Base-by-base conservation (phyloP, 2,888 invertebrate species). In the Cyrtodaria siliqua region DNA sequence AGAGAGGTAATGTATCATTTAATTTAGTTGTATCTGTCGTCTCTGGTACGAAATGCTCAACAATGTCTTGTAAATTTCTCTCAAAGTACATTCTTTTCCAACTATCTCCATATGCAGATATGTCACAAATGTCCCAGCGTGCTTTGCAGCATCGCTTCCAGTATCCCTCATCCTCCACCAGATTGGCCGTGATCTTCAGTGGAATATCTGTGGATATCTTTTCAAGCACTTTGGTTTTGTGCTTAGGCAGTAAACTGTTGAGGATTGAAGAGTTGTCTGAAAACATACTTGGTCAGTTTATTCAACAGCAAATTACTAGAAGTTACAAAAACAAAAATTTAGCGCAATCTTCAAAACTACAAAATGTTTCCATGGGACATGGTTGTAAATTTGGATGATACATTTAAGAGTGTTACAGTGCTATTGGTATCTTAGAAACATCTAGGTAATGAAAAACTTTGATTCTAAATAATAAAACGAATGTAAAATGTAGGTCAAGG, bases 71-170 rank as follows among this genome's bases (percentile, higher is more conserved):
- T 33, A 93, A 82, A 68, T 92, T 91, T 69, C 90, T 86, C 79
- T 93, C 93, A 84, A 93, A 92, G 76, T 90, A 93, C 92, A 93
- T 92, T 40, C 91, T 75, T 73, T 93, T 93, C 93, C 93, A 93
- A 74, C 90, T 87, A 53, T 82, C 80, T 4, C 90, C 92, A 83
- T 88, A 92, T n/a, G 85, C 85, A 12, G 89, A 82, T 1, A 93
- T 90, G 82, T 93, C 92, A 85, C 92, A 92, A 47, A 92, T 89
- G 42, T 89, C 87, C 93, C 93, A 93, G 24, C 91, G 77, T 16
- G 88, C 89, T 67, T 88, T 86, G 77, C 93, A 93, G 73, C 92
- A 92, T 33, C 93, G 82, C 76, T 92, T 85, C 93, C 93, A 93
- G 83, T 91, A 93, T 2, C 89, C 90, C 66, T 93, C 92, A 82